Conservation (phyloP, 37 sponge, comb jelly and placozoan species). For the Corticium candelabrum region DNA sequence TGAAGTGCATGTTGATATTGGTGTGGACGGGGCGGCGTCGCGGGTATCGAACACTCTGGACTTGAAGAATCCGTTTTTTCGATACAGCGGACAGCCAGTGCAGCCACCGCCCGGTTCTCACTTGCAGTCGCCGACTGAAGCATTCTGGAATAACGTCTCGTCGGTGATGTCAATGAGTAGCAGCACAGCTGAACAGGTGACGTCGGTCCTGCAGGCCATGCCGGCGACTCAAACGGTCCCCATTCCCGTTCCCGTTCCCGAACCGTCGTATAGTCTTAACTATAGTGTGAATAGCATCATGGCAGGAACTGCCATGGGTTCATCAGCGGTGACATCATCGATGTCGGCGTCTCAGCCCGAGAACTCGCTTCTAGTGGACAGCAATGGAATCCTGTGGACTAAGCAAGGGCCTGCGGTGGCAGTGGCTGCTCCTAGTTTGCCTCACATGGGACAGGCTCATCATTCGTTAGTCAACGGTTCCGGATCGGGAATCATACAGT, state of each 20-base stretch:
- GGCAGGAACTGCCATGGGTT: neutral
- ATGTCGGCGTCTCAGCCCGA: neutral
- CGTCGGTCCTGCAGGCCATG: neutral
- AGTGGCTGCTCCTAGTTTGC: too few species aligned
- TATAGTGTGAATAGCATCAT: neutral
- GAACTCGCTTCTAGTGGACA: too few species aligned
- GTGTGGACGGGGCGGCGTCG: slow-evolving; percentile 28
- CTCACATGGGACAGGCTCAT: too few species aligned
- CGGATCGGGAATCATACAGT: too few species aligned
- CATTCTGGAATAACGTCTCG: neutral
- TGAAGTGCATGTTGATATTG: slow-evolving; percentile 45
- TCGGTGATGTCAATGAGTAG: neutral
- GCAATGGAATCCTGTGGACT: too few species aligned
- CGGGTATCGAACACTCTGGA: slow-evolving; percentile 41
- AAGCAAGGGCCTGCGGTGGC: too few species aligned
- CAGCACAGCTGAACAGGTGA: neutral
- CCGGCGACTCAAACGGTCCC: neutral
- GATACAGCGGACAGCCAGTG: slow-evolving; percentile 66
- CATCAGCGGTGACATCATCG: neutral
- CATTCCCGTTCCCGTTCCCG: neutral
- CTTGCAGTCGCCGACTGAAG: neutral
- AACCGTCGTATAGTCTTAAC: neutral
- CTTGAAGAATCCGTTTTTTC: slow-evolving; percentile 97
- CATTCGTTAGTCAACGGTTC: too few species aligned
- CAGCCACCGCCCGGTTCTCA: slow-evolving; percentile 48